Evolutionary conservation across 2,888 invertebrate species (phyloP).

Genomic region (Andrena flavipes): DNA sequence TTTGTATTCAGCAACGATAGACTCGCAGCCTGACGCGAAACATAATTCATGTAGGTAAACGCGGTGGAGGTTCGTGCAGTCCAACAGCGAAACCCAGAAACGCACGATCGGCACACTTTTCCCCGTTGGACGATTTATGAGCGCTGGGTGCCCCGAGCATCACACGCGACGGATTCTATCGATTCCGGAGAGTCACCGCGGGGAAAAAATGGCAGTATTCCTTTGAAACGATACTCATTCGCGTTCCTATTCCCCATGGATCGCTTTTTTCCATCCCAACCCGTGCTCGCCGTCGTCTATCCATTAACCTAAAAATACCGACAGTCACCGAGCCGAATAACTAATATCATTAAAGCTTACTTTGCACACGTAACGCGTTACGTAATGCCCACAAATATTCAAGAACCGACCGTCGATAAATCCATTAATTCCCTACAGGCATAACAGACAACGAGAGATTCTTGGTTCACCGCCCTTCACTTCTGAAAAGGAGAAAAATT

Average conservation of each 20-base stretch:
- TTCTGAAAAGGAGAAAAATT: no score
- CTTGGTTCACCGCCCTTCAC: no score
- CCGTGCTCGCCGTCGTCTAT: not conserved
- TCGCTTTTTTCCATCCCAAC: not conserved
- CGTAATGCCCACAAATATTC: slow-evolving; percentile 6
- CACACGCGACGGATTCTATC: slow-evolving; percentile 14
- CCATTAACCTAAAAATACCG: slow-evolving; percentile 52
- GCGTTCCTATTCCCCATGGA: slow-evolving; percentile 13
- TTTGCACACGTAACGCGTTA: slow-evolving; percentile 17
- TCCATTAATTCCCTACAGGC: slow-evolving; percentile 1
- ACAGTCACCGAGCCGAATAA: slow-evolving; percentile 8
- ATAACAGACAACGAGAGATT: not conserved
- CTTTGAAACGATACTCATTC: slow-evolving; percentile 22
- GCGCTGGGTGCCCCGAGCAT: slow-evolving; percentile 19
- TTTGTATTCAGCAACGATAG: slow-evolving; percentile 8
- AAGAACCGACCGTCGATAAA: not conserved
- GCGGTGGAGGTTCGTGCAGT: not conserved
- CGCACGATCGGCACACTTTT: slow-evolving; percentile 54
- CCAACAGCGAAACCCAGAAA: slow-evolving; percentile 12
- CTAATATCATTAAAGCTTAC: slow-evolving; percentile 18
- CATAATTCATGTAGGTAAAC: slow-evolving; percentile 37
- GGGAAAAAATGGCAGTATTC: not conserved
- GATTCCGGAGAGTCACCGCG: slow-evolving; percentile 3
- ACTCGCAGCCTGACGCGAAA: not conserved
- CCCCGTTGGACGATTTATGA: slow-evolving; percentile 40